These are phyloP conservation scores for Drosophila neoperkinsi DNA, from an alignment of 2,888 invertebrate species.

Conservation along the genomic window DNA sequence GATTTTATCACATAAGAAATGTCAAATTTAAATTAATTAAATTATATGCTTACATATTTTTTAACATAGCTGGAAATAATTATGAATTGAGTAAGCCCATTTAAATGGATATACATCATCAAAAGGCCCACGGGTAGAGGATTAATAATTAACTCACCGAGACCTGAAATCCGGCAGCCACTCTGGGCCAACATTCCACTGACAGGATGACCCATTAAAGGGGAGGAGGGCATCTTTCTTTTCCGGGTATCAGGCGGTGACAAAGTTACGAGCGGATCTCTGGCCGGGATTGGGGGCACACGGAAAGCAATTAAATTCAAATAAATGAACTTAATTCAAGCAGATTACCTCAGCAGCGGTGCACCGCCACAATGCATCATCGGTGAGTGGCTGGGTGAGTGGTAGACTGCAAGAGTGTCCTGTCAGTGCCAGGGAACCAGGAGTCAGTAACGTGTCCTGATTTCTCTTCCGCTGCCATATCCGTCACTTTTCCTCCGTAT, in stretches of 20 bases:
- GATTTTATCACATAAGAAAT: not conserved
- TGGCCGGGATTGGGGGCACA: constrained; percentile 22
- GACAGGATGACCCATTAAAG: not conserved
- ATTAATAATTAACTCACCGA: not conserved
- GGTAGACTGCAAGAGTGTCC: constrained; percentile 34
- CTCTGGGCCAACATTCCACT: not conserved
- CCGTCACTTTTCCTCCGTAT: constrained; percentile 39
- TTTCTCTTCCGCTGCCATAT: constrained; percentile 65
- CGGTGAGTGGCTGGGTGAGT: not conserved
- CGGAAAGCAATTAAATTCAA: constrained; percentile 78
- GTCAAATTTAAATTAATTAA: not conserved
- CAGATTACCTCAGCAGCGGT: constrained; percentile 70
- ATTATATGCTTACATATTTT: not conserved
- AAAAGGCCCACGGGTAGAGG: not conserved
- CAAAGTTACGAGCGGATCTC: constrained; percentile 29
- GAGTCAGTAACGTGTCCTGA: constrained; percentile 58
- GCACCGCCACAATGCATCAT: constrained; percentile 28
- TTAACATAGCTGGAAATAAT: not conserved
- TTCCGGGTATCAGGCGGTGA: constrained; percentile 11
- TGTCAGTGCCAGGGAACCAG: constrained; percentile 27
- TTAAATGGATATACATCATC: not conserved
- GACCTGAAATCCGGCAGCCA: not conserved
- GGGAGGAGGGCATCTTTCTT: not conserved
- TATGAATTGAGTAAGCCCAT: not conserved
- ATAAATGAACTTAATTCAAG: constrained; percentile 77